Evolutionary conservation across 2,888 invertebrate genomes (phyloP), one percentile per base, ranked within the genome.

Genomic region (Rhagonycha fulva): DNA sequence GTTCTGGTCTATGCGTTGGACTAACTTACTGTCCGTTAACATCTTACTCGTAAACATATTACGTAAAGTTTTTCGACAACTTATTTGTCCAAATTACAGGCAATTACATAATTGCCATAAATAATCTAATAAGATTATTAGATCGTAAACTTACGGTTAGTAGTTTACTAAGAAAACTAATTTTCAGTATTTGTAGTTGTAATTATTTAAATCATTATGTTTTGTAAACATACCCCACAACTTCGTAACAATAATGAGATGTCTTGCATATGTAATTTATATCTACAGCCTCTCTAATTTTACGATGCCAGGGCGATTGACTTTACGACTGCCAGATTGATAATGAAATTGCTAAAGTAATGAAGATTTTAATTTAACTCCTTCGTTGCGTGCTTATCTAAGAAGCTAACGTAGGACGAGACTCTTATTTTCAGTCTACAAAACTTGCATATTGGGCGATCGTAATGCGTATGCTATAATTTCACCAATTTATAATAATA

Each of bases 341-440:
- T 82, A 81, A 80, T 81, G 79, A 81, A 81, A 82, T 81, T 80
- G 80, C 80, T 75, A 82, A 82, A 79, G 81, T 80, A 82, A 81
- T 82, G 81, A 81, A 81, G 78, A 80, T 81, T 81, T 82, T 82
- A 82, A 81, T 82, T 81, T 79, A 81, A 81, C 81, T 81, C 79
- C 80, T 81, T 82, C 80, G 77, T 79, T 76, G 75, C 78, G 77
- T 78, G 80, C 80, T 81, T 81, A 80, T 81, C 80, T 79, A 76
- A 70, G n/a, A 47, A 47, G n/a, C 12, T 47, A 47, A n/a, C 47
- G 47, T 47, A 47, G n/a, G 47, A 47, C 47, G 47, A 47, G n/a
- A n/a, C 47, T n/a, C n/a, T n/a, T 47, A 47, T 47, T 47, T 32
- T 47, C 9, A 2, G n/a, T n/a, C n/a, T n/a, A 12, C n/a, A 12